A percentile compares a stretch with the other conserved stretches of the same genome.
Conservation (phyloP, 2,888 invertebrate genomes). For the Cryptocheilus praepositus region DNA sequence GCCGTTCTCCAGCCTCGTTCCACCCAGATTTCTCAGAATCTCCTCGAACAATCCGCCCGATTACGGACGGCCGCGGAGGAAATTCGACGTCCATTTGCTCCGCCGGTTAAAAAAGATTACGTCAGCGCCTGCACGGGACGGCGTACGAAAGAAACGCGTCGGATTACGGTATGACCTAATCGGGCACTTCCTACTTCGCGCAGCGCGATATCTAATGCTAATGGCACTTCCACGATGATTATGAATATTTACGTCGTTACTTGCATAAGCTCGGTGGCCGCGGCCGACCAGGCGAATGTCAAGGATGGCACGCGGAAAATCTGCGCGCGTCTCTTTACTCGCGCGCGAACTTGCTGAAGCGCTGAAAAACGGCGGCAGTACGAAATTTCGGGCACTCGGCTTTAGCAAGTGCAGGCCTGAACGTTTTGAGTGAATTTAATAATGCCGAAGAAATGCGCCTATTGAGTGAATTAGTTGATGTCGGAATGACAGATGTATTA, state of each 20-base stretch:
- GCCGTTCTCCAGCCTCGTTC: conserved; percentile 36
- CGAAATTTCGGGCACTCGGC: no score
- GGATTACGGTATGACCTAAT: conserved; percentile 3
- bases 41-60: conserved; percentile 21
- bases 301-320: background rate
- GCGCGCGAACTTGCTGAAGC: no score
- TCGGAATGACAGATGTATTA: no score
- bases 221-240: background rate
- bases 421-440: no score
- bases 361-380: no score
- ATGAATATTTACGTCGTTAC: conserved; percentile 29
- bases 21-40: conserved; percentile 37
- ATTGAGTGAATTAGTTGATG: no score
- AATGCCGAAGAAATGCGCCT: no score
- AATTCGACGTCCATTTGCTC: background rate
- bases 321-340: no score
- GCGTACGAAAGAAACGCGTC: background rate
- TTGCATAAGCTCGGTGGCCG: background rate
- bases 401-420: no score
- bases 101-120: no score
- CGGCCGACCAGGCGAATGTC: conserved; percentile 8
- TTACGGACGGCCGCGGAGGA: background rate
- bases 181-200: conserved; percentile 4
- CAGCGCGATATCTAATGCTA: conserved; percentile 7
- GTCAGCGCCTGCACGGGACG: no score